A percentile compares a stretch with the other conserved stretches of the same genome.
These are phyloP conservation scores for Anthopleura xanthogrammica DNA, from an alignment of 92 coral and sea anemone genomes.

Conservation along the genomic window DNA sequence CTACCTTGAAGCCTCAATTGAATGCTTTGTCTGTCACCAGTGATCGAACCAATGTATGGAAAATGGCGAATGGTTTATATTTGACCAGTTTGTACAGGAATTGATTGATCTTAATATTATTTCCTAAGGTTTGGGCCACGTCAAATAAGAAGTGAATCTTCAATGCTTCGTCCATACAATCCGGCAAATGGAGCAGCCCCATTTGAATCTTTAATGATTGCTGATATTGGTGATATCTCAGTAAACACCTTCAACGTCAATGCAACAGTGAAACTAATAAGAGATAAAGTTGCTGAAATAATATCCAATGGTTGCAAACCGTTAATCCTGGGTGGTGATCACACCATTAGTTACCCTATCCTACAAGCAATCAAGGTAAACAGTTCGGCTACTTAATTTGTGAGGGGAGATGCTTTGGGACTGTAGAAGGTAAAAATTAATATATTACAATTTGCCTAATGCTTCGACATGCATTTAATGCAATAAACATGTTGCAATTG, in stretches of 20 bases:
- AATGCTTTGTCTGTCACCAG: too few relatives aligned
- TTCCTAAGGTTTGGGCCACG: constrained; percentile 76
- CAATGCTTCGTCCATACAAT: constrained; percentile 80
- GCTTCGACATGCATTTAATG: too few relatives aligned
- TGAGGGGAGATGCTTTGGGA: too few relatives aligned
- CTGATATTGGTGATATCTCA: constrained; percentile 93
- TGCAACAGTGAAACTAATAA: constrained; percentile 59
- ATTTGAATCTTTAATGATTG: constrained; percentile 85
- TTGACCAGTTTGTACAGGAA: too few relatives aligned
- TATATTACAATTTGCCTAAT: too few relatives aligned
- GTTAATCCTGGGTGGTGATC: constrained; percentile 81
- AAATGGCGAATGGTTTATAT: too few relatives aligned
- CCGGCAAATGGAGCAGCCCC: constrained; percentile 85
- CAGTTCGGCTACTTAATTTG: not conserved
- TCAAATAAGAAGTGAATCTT: constrained; percentile 85
- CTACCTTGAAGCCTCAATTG: too few relatives aligned
- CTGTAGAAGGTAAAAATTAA: too few relatives aligned
- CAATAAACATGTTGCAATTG: too few relatives aligned
- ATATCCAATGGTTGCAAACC: constrained; percentile 76
- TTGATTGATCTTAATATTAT: not conserved
- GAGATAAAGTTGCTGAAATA: constrained; percentile 47
- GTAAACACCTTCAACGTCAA: constrained; percentile 69
- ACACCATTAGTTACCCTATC: constrained; percentile 80
- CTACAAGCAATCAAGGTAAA: constrained; percentile 82
- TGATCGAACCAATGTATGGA: too few relatives aligned